Base-by-base conservation (phyloP, 2,797 vertebrate species). In the Lerista edwardsae region DNA sequence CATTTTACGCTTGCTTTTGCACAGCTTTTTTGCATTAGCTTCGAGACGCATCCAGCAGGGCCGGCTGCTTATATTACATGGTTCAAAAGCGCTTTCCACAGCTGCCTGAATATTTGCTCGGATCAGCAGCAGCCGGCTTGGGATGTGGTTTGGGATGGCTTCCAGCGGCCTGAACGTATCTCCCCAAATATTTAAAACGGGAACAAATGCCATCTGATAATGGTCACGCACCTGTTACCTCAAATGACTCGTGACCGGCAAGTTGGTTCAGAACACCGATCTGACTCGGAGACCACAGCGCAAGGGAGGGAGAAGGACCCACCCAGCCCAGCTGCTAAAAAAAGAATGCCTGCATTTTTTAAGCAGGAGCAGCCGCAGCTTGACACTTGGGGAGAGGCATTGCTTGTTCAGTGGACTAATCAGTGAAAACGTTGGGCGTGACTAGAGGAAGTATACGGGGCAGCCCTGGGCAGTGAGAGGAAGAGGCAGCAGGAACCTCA, bases 161-260 rank as follows among this genome's bases (percentile, higher is more conserved):
- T 80, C 71, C 71, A 80, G 64, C 67, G 9, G 36, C 44, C 75
- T 80, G 78, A 75, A 44, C 7, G 68, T 67, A 25, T 36, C 36
- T n/a, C 51, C 47, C 78, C 47, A 75, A 67, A 75, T 85, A 75
- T 85, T 75, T 85, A 75, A 67, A 85, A 57, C 27, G 44, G 36
- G 64, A 80, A 85, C 47, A 67, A 80, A 68, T 80, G 71, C 21
- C 72, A 79, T 65, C 59, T 74, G 76, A 79, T 64, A 55, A 55
- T 64, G 39, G 69, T 55, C 25, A 62, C 55, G 76, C 76, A 85
- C 77, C 69, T 85, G 84, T 57, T 85, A 80, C 61, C 69, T 85
- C 69, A 74, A 65, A 65, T 55, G 51, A 79, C 47, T 80, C 51
- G 29, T 59, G 64, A 85, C 78, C 78, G 75, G 51, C 47, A 41